These are phyloP conservation scores for Corvus cornix DNA, from an alignment of 2,113 vertebrate genomes.

Conservation along the genomic window DNA sequence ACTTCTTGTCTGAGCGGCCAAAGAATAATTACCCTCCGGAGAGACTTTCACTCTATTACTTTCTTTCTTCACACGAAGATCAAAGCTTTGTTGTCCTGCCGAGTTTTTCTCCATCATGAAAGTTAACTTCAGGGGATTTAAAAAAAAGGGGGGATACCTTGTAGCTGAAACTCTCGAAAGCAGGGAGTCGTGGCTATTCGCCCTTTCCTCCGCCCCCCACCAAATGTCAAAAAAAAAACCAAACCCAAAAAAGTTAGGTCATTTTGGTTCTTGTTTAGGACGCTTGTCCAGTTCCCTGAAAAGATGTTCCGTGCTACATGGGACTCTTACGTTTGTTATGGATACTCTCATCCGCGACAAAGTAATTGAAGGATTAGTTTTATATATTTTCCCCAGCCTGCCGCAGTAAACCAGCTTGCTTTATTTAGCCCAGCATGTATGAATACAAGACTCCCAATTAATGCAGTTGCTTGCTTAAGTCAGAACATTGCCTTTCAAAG, in stretches of 20 bases:
- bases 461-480: conserved; percentile 65
- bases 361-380: conserved; percentile 48
- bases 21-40: conserved; percentile 79
- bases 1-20: conserved; percentile 63
- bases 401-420: conserved; percentile 65
- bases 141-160: not conserved
- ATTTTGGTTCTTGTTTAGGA: not conserved
- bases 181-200: not conserved
- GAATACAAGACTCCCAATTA: conserved; percentile 69
- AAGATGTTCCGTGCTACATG: not conserved
- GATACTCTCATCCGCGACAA: conserved; percentile 16
- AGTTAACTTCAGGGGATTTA: conserved; percentile 61
- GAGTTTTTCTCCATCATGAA: conserved; percentile 58
- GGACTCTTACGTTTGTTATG: not conserved
- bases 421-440: conserved; percentile 67
- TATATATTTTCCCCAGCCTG: conserved; percentile 41
- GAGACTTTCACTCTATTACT: conserved; percentile 66
- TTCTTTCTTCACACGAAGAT: conserved; percentile 56
- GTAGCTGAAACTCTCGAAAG: not conserved
- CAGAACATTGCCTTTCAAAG: conserved; percentile 51
- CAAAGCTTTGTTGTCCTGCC: conserved; percentile 74
- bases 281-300: not conserved
- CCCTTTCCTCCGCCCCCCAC: not conserved
- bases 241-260: not conserved
- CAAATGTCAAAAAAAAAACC: not conserved